Evolutionary conservation across 1,140 invertebrate genomes (phyloP).

Genomic region (Hyphantria cunea): DNA sequence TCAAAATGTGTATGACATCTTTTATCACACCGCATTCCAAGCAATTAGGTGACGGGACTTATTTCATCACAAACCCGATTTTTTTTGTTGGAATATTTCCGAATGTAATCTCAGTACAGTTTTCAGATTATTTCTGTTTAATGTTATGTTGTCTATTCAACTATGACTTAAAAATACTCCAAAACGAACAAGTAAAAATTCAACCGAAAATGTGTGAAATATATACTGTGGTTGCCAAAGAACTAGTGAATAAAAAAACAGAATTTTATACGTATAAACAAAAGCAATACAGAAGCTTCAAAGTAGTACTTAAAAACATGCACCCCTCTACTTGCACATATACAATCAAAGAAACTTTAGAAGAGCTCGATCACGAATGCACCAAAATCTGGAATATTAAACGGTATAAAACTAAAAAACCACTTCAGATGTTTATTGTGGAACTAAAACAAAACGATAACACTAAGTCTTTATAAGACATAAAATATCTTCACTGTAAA

Average conservation of each 20-base stretch:
- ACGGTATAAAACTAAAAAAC: constrained; percentile 33
- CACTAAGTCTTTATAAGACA: constrained; percentile 36
- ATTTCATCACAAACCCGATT: no score
- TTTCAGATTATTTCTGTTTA: no score
- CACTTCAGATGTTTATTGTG: constrained; percentile 30
- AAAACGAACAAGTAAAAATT: constrained; percentile 21
- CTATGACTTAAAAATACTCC: constrained; percentile 17
- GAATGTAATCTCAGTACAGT: no score
- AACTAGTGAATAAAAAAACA: constrained; percentile 1
- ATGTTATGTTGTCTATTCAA: no score
- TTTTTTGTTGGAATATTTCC: no score
- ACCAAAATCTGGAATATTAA: constrained; percentile 40
- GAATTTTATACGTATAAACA: constrained; percentile 37
- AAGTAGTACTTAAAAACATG: constrained; percentile 39
- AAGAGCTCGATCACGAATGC: constrained; percentile 21
- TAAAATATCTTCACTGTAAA: constrained; percentile 31
- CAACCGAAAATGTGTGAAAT: constrained; percentile 12
- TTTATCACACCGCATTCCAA: no score
- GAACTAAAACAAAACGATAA: constrained; percentile 32
- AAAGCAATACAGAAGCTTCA: constrained; percentile 34
- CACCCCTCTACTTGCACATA: constrained; percentile 33
- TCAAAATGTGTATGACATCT: no score
- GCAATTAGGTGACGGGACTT: no score
- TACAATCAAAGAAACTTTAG: constrained; percentile 22
- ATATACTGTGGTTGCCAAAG: constrained; percentile 7